Percentiles rank a stretch among this genome's conserved stretches.
Conservation (phyloP, 2,113 vertebrate genomes). For the Ellobius talpinus region DNA sequence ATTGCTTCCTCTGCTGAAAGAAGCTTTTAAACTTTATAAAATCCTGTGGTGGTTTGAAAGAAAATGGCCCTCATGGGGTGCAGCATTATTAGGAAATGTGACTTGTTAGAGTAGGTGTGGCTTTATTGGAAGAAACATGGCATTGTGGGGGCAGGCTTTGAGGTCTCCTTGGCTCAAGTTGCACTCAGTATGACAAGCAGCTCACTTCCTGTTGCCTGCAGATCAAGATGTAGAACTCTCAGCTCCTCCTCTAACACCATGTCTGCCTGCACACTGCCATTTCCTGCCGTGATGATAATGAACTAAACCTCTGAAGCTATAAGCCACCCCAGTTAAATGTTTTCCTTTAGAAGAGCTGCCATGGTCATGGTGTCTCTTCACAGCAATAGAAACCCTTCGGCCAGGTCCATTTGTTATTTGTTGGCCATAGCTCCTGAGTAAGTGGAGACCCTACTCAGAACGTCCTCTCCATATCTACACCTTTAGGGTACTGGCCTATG, state of each 20-base stretch:
- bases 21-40: not conserved
- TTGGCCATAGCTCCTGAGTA: not conserved
- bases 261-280: not conserved
- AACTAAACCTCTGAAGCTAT: not conserved
- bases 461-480: too few relatives aligned
- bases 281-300: not conserved
- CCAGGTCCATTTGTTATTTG: not conserved
- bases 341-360: not conserved
- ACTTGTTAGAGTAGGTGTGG: not conserved
- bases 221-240: not conserved
- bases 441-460: not conserved
- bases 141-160: not conserved
- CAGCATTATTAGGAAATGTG: not conserved
- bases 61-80: not conserved
- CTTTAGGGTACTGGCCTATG: not conserved
- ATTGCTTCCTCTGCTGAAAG: not conserved
- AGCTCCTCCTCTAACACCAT: not conserved
- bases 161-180: not conserved
- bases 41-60: too few relatives aligned
- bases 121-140: not conserved
- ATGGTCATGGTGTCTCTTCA: not conserved
- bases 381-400: not conserved
- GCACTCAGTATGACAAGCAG: not conserved
- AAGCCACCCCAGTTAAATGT: not conserved
- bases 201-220: not conserved